phyloP scores from a whole-genome alignment of 2,888 invertebrate genomes.

The Phyllotreta striolata region DNA sequence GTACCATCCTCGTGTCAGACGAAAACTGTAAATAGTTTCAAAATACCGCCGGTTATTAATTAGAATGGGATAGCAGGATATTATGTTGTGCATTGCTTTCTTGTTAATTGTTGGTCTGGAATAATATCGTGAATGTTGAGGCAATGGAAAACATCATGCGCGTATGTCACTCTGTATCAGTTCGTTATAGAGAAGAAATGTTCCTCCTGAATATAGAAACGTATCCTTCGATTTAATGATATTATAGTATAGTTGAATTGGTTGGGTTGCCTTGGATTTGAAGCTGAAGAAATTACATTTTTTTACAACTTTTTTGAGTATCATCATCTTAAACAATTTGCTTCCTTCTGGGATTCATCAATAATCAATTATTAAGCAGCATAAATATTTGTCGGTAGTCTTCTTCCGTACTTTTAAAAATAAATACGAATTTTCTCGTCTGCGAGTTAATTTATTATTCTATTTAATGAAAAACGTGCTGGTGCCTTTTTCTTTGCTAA shows the following conservation, averaged over 20 bases:
- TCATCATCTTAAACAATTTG: neutral
- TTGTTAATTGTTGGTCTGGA: constrained; percentile 24
- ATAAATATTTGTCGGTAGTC: constrained; percentile 33
- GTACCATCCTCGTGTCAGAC: constrained; percentile 46
- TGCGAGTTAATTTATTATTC: constrained; percentile 35
- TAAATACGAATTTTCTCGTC: constrained; percentile 24
- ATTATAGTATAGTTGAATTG: too few relatives aligned
- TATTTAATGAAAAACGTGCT: constrained; percentile 36
- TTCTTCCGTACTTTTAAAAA: constrained; percentile 22
- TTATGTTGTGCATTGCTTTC: constrained; percentile 23
- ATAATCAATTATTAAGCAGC: constrained; percentile 33
- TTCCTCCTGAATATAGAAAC: too few relatives aligned
- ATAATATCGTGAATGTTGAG: constrained; percentile 20
- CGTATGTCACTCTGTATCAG: neutral
- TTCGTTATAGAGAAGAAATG: constrained; percentile 8
- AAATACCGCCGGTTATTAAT: constrained; percentile 43
- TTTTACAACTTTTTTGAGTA: too few relatives aligned
- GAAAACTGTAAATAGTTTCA: constrained; percentile 42
- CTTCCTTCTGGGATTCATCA: constrained; percentile 4
- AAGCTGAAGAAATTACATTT: too few relatives aligned
- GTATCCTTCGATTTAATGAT: too few relatives aligned
- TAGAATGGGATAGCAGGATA: constrained; percentile 31
- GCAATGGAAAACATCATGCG: constrained; percentile 15
- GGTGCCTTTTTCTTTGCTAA: constrained; percentile 29
- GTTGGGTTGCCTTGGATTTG: too few relatives aligned